Base-by-base conservation (phyloP, 2,797 vertebrate species). In the Poeciliopsis paucimaculata region DNA sequence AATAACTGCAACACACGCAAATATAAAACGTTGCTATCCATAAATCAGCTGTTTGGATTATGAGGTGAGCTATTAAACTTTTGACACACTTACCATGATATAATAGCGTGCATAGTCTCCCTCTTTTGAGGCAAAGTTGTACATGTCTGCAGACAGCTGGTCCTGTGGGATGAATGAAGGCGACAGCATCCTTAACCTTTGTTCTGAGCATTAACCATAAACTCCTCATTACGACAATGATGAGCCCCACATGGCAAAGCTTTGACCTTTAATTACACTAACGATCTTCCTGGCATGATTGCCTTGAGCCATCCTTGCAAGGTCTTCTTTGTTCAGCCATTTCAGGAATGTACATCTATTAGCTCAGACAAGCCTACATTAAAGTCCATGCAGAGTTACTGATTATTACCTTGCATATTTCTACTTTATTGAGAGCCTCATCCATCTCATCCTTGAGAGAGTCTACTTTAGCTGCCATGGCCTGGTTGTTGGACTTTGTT, bases 361-460 rank as follows among this genome's bases (percentile, higher is more conserved):
- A 53, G 46, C 39, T 43, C 23, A 31, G 41, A 43, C 12, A n/a
- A 16, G 41, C 41, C 68, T 45, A 41, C 43, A 34, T 31, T 81
- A 74, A 62, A 79, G 68, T 72, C 11, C 36, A 16, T 10, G 12
- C n/a, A 62, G n/a, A 12, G 20, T 71, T 71, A 71, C 23, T 9
- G 41, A 70, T 43, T n/a, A 13, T 71, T 72, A 99, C 98, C 97
- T 99, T 99, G 96, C 98, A 99, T 76, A 97, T 97, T 86, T 99
- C 98, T 72, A 99, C 97, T 97, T 98, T 99, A 89, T 98, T 99
- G 72, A 96, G 96, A 75, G 98, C 98, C 92, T 99, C 98, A 45
- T 99, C 98, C 98, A 98, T 97, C 94, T 99, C 98, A 57, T 99
- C 98, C 86, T 98, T 98, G 26, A 98, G 95, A 1, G 96, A 97